A percentile compares a stretch with the other conserved stretches of the same genome.
Evolutionary conservation across 2,797 vertebrate species (phyloP).

Genomic region (Cottoperca gobio): DNA sequence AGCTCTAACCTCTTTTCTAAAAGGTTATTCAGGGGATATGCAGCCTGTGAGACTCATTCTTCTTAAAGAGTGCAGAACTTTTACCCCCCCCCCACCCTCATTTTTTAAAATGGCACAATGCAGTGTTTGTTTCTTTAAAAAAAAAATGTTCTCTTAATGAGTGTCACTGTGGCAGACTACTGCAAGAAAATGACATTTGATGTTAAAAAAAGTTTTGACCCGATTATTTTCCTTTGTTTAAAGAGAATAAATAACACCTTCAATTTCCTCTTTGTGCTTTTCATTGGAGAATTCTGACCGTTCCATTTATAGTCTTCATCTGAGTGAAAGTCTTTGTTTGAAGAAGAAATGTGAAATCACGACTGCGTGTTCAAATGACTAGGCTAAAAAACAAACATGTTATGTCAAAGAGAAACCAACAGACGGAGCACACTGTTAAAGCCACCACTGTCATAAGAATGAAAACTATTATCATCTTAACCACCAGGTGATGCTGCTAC

Average conservation of each 20-base stretch:
- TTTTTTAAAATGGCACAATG: no score
- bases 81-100: no score
- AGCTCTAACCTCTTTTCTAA: background rate
- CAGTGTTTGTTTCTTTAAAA: background rate
- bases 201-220: background rate
- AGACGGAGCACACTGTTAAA: background rate
- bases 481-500: slow-evolving; percentile 54
- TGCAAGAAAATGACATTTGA: background rate
- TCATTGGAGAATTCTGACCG: background rate
- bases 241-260: background rate
- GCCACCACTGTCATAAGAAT: background rate
- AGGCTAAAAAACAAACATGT: background rate
- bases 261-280: background rate
- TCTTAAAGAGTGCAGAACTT: background rate
- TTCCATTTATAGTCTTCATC: background rate
- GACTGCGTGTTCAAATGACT: background rate
- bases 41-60: background rate
- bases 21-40: background rate
- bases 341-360: background rate
- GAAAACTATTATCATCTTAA: background rate
- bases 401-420: slow-evolving; percentile 1
- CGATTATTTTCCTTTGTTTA: background rate
- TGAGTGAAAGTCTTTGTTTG: background rate
- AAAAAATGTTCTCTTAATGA: background rate
- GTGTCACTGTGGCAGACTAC: background rate